Percentiles rank a stretch among this genome's conserved stretches.
Evolutionary conservation across 2,888 invertebrate species (phyloP).

Genomic region (Patella ulyssiponensis): DNA sequence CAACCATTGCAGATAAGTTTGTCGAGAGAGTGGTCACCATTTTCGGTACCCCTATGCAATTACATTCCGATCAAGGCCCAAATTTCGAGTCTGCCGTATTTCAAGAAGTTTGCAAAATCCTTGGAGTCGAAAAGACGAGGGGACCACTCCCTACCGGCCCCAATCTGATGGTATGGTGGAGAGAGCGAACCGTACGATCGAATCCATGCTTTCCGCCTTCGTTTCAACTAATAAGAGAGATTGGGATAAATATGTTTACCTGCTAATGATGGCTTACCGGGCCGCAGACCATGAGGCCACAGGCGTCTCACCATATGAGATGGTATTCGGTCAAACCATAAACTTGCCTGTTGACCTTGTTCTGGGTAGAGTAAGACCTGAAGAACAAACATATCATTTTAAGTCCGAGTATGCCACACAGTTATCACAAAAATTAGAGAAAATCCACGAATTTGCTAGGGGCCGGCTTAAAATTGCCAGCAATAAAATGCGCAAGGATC

Average conservation of each 20-base stretch:
- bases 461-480: background rate
- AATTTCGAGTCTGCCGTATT: background rate
- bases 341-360: slow-evolving; percentile 8
- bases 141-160: background rate
- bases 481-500: background rate
- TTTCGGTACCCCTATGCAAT: background rate
- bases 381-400: background rate
- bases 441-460: background rate
- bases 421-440: background rate
- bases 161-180: slow-evolving; percentile 15
- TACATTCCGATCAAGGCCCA: slow-evolving; percentile 14
- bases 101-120: slow-evolving; percentile 9
- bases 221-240: background rate
- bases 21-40: background rate
- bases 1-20: background rate
- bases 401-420: background rate
- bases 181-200: background rate
- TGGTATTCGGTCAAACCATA: background rate
- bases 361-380: background rate
- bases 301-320: background rate
- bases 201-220: background rate
- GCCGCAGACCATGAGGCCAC: background rate
- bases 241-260: background rate
- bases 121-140: slow-evolving; percentile 13
- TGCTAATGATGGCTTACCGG: background rate